Evolutionary conservation across 2,888 invertebrate genomes (phyloP), one percentile per base, ranked within the genome.

Genomic region (Drosophila ezoana): DNA sequence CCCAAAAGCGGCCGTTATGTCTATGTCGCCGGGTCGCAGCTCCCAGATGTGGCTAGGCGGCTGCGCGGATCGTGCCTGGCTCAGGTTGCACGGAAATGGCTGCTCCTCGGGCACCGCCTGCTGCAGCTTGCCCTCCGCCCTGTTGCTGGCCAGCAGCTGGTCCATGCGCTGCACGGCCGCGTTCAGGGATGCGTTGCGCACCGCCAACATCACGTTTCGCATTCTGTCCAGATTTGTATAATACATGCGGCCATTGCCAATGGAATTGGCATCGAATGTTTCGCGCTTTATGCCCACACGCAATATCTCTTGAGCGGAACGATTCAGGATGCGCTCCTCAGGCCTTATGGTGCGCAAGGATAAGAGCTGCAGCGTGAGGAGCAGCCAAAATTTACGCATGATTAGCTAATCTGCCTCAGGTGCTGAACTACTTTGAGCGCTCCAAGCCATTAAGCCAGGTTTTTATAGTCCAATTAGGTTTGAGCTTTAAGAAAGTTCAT

Each of bases 11-110:
- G 90, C 94, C 11, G 94, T 90, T 3, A 95, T 91, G 72, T 94
- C 94, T 38, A 95, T 93, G 83, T 95, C 95, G 6, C 94, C 94
- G 0, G 94, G 94, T 51, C 93, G 91, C 49, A 95, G 76, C 58
- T 90, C 81, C 83, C 94, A 93, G 2, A 94, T 93, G 4, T 92
- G 93, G 1, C 73, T 90, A 0, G 95, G 94, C 6, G 91, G 75
- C 1, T 45, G 10, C 1, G 40, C 4, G 10, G 68, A 69, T 32
- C 68, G 44, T 1, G 32, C 54, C 1, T 13, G 13, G 8, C 32
- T 38, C 2, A 69, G 16, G 32, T 69, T 32, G 9, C 68, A 69
- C 0, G 68, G 68, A 45, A 69, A 69, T 3, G 91, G 91, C 23
- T 72, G 52, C 13, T 66, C 66, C 1, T 67, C 28, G 0, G 87